phyloP scores from a whole-genome alignment of 1,140 invertebrate genomes.

The Agrilus planipennis region DNA sequence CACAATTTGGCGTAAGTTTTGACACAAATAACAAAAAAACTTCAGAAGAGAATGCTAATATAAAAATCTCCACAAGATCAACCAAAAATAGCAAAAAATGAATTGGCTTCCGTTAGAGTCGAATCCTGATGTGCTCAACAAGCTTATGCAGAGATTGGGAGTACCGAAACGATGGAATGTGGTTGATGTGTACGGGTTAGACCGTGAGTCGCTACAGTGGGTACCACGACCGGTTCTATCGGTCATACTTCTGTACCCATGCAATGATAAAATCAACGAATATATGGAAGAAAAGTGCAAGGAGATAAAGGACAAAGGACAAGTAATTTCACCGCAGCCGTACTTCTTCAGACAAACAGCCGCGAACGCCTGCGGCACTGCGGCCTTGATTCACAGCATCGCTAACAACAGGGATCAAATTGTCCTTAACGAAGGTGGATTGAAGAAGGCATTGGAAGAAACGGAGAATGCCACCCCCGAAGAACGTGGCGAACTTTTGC shows the following conservation, averaged over 20 bases:
- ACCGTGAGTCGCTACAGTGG: conserved; percentile 69
- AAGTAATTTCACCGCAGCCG: conserved; percentile 50
- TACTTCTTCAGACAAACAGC: conserved; percentile 90
- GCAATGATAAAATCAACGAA: conserved; percentile 58
- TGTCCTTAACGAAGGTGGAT: conserved; percentile 52
- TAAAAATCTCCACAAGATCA: no score
- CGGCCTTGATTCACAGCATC: conserved; percentile 79
- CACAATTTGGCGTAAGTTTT: no score
- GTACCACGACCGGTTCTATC: conserved; percentile 75
- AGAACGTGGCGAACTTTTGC: conserved; percentile 62
- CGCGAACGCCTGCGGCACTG: conserved; percentile 91
- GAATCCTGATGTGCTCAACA: conserved; percentile 67
- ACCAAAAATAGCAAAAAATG: no score
- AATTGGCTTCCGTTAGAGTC: conserved; percentile 77
- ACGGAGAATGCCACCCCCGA: conserved; percentile 54
- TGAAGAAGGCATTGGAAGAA: conserved; percentile 69
- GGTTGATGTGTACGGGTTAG: conserved; percentile 81
- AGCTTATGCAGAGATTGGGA: conserved; percentile 76
- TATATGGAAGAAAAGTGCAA: conserved; percentile 48
- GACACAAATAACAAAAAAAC: no score
- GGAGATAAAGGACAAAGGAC: conserved; percentile 47
- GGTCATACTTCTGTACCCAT: conserved; percentile 79
- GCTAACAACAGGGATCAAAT: conserved; percentile 61
- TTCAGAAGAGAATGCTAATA: no score
- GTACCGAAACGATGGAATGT: conserved; percentile 69